Evolutionary conservation across 2,888 invertebrate species (phyloP).

Genomic region (Aromia moschata): DNA sequence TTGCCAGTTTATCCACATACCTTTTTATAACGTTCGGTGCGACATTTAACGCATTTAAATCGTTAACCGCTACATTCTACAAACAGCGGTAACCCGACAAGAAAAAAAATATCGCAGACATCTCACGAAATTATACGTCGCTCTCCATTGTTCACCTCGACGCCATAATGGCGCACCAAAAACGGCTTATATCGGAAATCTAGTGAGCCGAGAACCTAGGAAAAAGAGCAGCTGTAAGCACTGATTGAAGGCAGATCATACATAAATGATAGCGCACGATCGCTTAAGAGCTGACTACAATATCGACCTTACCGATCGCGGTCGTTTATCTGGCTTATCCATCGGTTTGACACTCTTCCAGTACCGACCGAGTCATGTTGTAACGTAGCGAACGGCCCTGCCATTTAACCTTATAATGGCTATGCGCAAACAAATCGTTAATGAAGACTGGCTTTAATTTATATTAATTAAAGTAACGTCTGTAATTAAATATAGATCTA

Average conservation of each 20-base stretch:
- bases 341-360: slow-evolving; percentile 50
- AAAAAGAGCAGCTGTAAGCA: slow-evolving; percentile 25
- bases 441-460: slow-evolving; percentile 15
- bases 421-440: slow-evolving; percentile 11
- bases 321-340: slow-evolving; percentile 48
- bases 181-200: slow-evolving; percentile 22
- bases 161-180: slow-evolving; percentile 11
- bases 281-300: slow-evolving; percentile 31
- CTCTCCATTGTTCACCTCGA: neutral
- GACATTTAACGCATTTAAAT: too few species aligned
- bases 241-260: slow-evolving; percentile 27
- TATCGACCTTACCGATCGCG: slow-evolving; percentile 50
- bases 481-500: slow-evolving; percentile 8
- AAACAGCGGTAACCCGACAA: neutral
- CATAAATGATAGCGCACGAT: slow-evolving; percentile 28
- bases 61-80: too few species aligned
- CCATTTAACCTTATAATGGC: slow-evolving; percentile 3
- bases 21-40: too few species aligned
- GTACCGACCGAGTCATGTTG: slow-evolving; percentile 25
- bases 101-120: neutral
- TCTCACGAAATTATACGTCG: neutral
- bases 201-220: slow-evolving; percentile 9
- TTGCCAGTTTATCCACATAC: too few species aligned
- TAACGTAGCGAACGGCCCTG: slow-evolving; percentile 9
- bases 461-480: slow-evolving; percentile 13